Conservation (phyloP, 2,888 invertebrate species). For the Corbicula japonica region DNA sequence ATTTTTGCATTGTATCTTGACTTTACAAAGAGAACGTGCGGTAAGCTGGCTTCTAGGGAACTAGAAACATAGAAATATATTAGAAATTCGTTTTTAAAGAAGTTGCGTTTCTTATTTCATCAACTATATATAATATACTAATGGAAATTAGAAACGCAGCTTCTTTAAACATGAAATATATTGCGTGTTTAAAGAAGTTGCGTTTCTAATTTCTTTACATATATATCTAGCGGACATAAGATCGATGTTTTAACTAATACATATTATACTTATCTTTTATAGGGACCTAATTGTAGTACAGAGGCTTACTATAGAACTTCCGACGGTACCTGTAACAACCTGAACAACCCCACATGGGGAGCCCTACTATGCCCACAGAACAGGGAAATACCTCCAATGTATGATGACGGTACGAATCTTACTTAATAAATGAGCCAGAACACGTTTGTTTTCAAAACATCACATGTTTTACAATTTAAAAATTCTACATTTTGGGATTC, state of each 20-base stretch:
- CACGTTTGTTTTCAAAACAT: too few species aligned
- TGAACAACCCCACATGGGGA: slow-evolving; percentile 44
- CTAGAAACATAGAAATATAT: not conserved
- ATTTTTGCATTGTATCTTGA: not conserved
- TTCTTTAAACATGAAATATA: not conserved
- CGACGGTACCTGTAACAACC: slow-evolving; percentile 57
- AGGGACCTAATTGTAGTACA: slow-evolving; percentile 36
- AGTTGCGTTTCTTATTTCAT: not conserved
- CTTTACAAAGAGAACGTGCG: not conserved
- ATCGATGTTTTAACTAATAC: not conserved
- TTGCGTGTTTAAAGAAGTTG: not conserved
- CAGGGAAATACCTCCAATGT: slow-evolving; percentile 57
- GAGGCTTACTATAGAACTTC: slow-evolving; percentile 36
- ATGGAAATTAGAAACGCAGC: too few species aligned
- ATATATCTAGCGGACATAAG: not conserved
- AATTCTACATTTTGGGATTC: too few species aligned
- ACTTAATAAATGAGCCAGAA: too few species aligned
- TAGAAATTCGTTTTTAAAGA: not conserved
- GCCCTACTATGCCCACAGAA: slow-evolving; percentile 42
- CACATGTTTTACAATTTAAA: too few species aligned
- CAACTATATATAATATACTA: not conserved
- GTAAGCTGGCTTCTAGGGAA: not conserved
- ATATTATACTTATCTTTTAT: not conserved
- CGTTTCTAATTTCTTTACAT: not conserved
- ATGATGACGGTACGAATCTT: slow-evolving; percentile 60